phyloP scores from a whole-genome alignment of 2,888 invertebrate genomes.

The Ferrisia virgata region DNA sequence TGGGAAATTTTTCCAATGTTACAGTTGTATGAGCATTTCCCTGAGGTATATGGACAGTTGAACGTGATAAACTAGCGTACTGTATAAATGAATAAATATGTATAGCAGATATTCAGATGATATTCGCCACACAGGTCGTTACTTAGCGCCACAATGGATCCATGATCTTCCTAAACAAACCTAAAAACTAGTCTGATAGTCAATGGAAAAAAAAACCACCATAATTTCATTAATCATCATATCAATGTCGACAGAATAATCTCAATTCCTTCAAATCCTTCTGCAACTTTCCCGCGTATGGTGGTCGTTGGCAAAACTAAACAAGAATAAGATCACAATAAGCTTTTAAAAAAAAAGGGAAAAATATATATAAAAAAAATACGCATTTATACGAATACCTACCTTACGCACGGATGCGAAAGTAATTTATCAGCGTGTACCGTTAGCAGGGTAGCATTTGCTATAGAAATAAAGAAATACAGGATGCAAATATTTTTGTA shows the following conservation, averaged over 20 bases:
- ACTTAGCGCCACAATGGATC: background rate
- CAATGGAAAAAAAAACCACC: background rate
- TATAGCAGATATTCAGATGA: too few species aligned
- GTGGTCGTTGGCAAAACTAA: background rate
- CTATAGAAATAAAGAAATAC: background rate
- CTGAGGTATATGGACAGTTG: background rate
- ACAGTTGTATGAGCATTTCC: background rate
- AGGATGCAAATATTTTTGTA: background rate
- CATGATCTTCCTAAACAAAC: background rate
- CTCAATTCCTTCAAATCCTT: background rate
- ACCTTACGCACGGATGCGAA: background rate
- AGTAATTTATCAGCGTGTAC: slow-evolving; percentile 7
- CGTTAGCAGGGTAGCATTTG: background rate
- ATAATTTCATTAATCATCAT: background rate
- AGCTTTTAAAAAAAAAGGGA: background rate
- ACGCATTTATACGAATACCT: background rate
- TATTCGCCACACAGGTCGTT: background rate
- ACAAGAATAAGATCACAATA: background rate
- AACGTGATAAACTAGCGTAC: too few species aligned
- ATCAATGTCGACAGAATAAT: background rate
- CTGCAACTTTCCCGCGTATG: background rate
- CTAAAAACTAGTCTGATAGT: background rate
- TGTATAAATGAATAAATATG: too few species aligned
- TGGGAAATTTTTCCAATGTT: background rate
- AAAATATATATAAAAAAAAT: too few species aligned